Evolutionary conservation across 2,113 vertebrate species (phyloP).

Genomic region (Aptenodytes patagonicus): DNA sequence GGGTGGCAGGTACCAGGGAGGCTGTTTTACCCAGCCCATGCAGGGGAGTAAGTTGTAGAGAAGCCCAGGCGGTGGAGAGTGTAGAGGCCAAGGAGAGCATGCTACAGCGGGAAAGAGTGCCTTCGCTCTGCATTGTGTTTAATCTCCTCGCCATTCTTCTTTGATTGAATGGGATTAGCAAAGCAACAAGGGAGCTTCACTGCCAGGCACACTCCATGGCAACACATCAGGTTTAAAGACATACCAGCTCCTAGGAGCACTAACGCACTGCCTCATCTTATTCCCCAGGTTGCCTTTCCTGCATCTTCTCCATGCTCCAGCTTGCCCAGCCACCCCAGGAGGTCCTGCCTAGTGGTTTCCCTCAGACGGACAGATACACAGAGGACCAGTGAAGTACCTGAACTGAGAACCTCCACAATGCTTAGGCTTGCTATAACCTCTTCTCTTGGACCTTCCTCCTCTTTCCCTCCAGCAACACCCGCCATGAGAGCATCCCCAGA

Average conservation of each 20-base stretch:
- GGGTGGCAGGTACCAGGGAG: background rate
- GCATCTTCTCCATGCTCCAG: background rate
- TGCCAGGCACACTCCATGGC: constrained; percentile 43
- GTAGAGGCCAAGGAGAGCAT: background rate
- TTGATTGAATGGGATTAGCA: constrained; percentile 23
- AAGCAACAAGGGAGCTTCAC: constrained; percentile 10
- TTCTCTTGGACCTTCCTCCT: background rate
- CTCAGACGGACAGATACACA: background rate
- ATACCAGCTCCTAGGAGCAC: background rate
- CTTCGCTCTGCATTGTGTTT: background rate
- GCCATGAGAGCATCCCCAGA: background rate
- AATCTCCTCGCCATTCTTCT: background rate
- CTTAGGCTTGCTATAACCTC: background rate
- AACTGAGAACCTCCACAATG: background rate
- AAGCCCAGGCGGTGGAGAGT: fast-evolving
- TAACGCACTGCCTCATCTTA: background rate
- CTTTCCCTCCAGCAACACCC: background rate
- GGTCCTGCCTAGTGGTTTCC: background rate
- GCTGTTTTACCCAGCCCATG: background rate
- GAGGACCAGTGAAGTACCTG: background rate
- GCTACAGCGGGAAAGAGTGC: background rate
- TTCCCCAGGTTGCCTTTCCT: background rate
- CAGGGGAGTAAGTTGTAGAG: background rate
- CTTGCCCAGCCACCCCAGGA: background rate
- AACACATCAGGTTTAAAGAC: constrained; percentile 44